phyloP scores from a whole-genome alignment of 1,140 invertebrate species.

The Trachymyrmex cornetzi region DNA sequence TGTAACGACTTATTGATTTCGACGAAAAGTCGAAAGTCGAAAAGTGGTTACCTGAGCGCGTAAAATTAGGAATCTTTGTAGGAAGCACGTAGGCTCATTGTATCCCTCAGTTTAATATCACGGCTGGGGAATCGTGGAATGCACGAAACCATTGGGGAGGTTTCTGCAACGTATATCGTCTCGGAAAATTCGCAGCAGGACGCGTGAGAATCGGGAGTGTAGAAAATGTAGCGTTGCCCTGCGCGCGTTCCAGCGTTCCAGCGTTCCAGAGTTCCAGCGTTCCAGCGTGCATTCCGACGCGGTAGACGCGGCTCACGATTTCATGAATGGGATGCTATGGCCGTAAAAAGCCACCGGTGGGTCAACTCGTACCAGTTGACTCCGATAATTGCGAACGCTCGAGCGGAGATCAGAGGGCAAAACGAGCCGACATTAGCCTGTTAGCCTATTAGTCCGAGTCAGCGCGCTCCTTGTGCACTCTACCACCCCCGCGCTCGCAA shows the following conservation, averaged over 20 bases:
- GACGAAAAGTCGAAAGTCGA: neutral
- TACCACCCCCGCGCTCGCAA: slow-evolving; percentile 60
- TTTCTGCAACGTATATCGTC: slow-evolving; percentile 21
- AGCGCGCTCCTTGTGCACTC: slow-evolving; percentile 74
- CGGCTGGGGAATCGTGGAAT: slow-evolving; percentile 30
- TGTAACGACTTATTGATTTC: neutral
- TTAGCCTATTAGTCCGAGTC: slow-evolving; percentile 83
- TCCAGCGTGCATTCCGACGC: slow-evolving; percentile 21
- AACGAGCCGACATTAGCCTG: slow-evolving; percentile 83
- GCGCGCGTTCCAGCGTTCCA: slow-evolving; percentile 55
- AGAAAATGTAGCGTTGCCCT: slow-evolving; percentile 19
- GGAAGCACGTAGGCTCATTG: slow-evolving; percentile 34
- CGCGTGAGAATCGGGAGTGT: neutral
- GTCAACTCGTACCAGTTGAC: slow-evolving; percentile 84
- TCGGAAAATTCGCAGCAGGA: slow-evolving; percentile 19
- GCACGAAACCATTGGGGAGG: slow-evolving; percentile 15
- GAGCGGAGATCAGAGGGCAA: slow-evolving; percentile 81
- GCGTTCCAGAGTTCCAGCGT: slow-evolving; percentile 59
- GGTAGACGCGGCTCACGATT: slow-evolving; percentile 64
- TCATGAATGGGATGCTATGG: slow-evolving; percentile 75
- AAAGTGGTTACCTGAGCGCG: neutral
- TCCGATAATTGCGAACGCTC: slow-evolving; percentile 81
- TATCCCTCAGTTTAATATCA: slow-evolving; percentile 33
- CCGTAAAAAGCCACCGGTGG: slow-evolving; percentile 74
- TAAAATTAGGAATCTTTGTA: slow-evolving; percentile 7